Percentiles rank a stretch among this genome's conserved stretches.
phyloP scores from a whole-genome alignment of 2,797 vertebrate species.

The Pangasius mekongensis region DNA sequence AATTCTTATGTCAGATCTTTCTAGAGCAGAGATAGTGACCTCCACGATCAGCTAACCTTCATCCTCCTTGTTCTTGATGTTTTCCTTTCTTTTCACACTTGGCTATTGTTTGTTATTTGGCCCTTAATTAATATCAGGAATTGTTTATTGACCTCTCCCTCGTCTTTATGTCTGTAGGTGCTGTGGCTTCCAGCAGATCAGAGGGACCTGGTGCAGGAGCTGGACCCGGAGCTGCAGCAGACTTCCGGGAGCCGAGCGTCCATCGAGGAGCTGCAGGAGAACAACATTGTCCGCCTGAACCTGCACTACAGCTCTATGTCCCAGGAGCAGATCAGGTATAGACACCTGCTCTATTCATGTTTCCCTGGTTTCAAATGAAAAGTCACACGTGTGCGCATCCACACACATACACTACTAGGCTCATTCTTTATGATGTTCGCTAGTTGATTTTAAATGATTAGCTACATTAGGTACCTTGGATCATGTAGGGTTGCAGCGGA shows the following conservation, averaged over 20 bases:
- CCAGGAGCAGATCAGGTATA: constrained; percentile 82
- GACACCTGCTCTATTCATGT: constrained; percentile 26
- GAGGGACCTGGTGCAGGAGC: constrained; percentile 72
- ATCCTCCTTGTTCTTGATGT: background rate
- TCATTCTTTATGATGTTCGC: background rate
- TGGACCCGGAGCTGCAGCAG: constrained; percentile 82
- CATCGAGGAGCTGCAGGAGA: constrained; percentile 72
- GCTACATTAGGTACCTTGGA: background rate
- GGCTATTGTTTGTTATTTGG: background rate
- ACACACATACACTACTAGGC: background rate
- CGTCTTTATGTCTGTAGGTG: constrained; percentile 69
- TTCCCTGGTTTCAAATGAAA: background rate
- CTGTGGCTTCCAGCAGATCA: constrained; percentile 79
- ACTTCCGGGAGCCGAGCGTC: constrained; percentile 71
- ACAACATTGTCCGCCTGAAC: constrained; percentile 80
- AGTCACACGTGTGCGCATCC: background rate
- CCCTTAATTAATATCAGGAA: background rate
- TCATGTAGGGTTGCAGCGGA: background rate
- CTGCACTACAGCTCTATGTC: constrained; percentile 86
- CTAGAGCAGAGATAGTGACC: background rate
- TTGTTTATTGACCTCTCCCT: constrained; percentile 48
- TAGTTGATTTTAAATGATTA: background rate
- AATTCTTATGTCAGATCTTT: background rate
- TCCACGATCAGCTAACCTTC: background rate
- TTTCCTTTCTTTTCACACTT: background rate